Conservation (phyloP, 2,888 invertebrate species). For the Labia minor region DNA sequence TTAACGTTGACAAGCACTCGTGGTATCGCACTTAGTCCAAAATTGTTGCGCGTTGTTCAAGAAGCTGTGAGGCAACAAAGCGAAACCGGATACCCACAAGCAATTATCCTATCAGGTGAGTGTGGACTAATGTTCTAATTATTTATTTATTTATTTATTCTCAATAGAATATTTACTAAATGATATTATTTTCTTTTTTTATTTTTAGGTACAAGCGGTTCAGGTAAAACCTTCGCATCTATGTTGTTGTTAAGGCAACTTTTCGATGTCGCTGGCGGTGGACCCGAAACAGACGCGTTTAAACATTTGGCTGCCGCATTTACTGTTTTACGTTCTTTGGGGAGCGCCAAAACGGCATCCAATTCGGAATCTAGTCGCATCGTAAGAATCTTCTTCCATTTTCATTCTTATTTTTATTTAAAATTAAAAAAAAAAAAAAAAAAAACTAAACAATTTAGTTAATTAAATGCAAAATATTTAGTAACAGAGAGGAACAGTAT, state of each 20-base stretch:
- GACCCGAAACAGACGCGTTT: slow-evolving; percentile 90
- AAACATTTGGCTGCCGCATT: slow-evolving; percentile 92
- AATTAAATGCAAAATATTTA: too few species aligned
- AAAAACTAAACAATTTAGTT: too few species aligned
- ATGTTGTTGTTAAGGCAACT: slow-evolving; percentile 81
- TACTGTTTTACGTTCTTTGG: slow-evolving; percentile 82
- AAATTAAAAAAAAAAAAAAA: too few species aligned
- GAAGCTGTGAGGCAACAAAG: slow-evolving; percentile 88
- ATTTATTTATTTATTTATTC: neutral
- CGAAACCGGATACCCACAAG: slow-evolving; percentile 91
- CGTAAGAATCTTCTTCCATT: slow-evolving; percentile 46
- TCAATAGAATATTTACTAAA: neutral
- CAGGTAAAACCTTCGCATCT: slow-evolving; percentile 87
- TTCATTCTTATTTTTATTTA: neutral
- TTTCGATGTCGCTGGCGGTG: slow-evolving; percentile 89
- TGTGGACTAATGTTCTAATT: slow-evolving; percentile 14
- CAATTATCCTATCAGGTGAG: slow-evolving; percentile 78
- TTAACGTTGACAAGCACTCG: slow-evolving; percentile 73
- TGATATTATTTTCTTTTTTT: neutral
- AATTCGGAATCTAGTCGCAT: slow-evolving; percentile 90
- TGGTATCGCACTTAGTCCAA: slow-evolving; percentile 60
- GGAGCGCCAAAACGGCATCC: slow-evolving; percentile 78
- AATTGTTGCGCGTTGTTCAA: slow-evolving; percentile 77
- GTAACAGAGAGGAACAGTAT: too few species aligned
- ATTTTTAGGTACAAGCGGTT: slow-evolving; percentile 68